Evolutionary conservation across 2,888 invertebrate genomes (phyloP), one percentile per base, ranked within the genome.

Genomic region (Nineta flava): DNA sequence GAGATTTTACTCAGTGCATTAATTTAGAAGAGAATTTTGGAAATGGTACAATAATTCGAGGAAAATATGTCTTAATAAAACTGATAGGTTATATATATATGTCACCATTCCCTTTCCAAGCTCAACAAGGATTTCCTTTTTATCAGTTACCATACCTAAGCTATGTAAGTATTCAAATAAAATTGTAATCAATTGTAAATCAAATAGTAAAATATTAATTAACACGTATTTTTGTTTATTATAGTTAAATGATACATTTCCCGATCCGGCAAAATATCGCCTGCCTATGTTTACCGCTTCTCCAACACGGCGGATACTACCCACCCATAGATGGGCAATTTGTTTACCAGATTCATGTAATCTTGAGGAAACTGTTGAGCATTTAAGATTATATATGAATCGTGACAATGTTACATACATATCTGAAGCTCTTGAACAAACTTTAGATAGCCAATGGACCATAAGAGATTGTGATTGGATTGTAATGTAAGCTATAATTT

Each of bases 1-100:
- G 68, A 1, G 60, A 61, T 46, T 67, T 61, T 51, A 65, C 67
- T 50, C 64, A 68, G 54, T 68, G 67, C 45, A 56, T 67, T 43
- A 32, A 46, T n/a, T n/a, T 26, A n/a, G 26, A 46, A 26, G 46
- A 13, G 9, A 32, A 13, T 5, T 31, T 15, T 7, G 15, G 15
- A 12, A 16, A 21, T 9, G 46, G 46, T 9, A n/a, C n/a, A 13
- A 15, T 19, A 2, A 7, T 26, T 26, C 4, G 13, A 16, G 46
- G 46, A 46, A 21, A 46, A 32, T 16, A 46, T 26, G 19, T 19
- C 13, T 32, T 46, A n/a, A 15, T 32, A n/a, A 26, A 7, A 15
- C 2, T 46, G 6, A 10, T 4, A 10, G 42, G 42, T 2, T 42
- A 17, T 9, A 16, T 42, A 17, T 16, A 10, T 4, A 15, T 42